Evolutionary conservation across 37 sponge, comb jelly and placozoan species (phyloP).

Genomic region (Crambe crambe): DNA sequence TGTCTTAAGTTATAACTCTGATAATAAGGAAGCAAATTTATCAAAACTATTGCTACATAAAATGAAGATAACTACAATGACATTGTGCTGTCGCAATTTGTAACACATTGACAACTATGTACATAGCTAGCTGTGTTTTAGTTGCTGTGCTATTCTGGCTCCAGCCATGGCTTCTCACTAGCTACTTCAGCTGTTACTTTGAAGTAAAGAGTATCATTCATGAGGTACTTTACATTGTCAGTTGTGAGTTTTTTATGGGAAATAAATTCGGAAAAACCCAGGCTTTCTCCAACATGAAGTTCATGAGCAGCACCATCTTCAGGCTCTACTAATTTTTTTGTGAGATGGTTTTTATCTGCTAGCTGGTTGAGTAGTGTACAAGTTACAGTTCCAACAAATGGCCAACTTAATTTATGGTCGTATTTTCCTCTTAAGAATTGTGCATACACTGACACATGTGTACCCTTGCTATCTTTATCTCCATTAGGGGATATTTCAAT

Average conservation of each 20-base stretch:
- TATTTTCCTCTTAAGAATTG: conserved; percentile 20
- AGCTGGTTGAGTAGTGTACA: background rate
- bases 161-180: conserved; percentile 10
- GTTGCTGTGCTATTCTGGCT: background rate
- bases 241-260: background rate
- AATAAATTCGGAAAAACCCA: background rate
- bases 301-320: too few species aligned
- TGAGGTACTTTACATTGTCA: conserved; percentile 13
- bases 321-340: background rate
- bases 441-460: conserved; percentile 32
- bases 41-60: too few species aligned
- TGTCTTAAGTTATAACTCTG: too few species aligned
- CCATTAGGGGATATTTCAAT: conserved; percentile 15
- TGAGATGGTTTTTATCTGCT: conserved; percentile 6
- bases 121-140: background rate
- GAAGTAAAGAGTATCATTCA: conserved; percentile 13
- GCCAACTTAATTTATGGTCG: conserved; percentile 13
- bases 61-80: too few species aligned
- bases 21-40: too few species aligned
- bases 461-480: conserved; percentile 15
- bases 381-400: background rate
- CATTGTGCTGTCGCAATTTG: too few species aligned
- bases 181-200: background rate
- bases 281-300: background rate
- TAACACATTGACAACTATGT: too few species aligned